Evolutionary conservation across 2,113 vertebrate genomes (phyloP).

Genomic region (Herpetotheres cachinnans): DNA sequence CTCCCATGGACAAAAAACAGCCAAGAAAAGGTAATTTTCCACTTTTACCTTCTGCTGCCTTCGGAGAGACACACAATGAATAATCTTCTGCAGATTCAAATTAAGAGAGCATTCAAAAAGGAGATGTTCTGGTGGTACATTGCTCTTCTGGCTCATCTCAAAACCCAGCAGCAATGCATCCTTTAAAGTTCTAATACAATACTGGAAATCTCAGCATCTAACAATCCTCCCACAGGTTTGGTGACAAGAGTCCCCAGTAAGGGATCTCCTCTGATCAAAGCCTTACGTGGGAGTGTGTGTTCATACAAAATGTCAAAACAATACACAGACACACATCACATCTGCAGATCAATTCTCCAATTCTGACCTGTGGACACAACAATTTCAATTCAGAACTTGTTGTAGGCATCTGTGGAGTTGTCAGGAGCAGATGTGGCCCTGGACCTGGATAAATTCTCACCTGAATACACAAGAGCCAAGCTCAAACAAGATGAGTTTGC

Average conservation of each 20-base stretch:
- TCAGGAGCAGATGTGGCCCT: not conserved
- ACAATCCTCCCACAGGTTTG: not conserved
- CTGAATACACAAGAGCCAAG: not conserved
- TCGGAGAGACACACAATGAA: not conserved
- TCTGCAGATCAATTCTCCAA: fast-evolving
- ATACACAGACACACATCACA: not conserved
- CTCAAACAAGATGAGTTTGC: not conserved
- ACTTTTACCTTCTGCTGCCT: not conserved
- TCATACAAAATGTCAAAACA: not conserved
- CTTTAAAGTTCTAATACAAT: not conserved
- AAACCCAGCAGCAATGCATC: not conserved
- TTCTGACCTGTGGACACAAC: not conserved
- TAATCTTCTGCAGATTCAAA: not conserved
- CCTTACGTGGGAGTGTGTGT: not conserved
- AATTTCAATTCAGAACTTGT: not conserved
- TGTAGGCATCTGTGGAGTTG: not conserved
- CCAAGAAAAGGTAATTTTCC: not conserved
- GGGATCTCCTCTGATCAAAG: not conserved
- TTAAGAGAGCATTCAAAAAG: not conserved
- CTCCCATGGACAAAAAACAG: not conserved
- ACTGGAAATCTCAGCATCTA: not conserved
- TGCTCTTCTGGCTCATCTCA: not conserved
- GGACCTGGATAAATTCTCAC: not conserved
- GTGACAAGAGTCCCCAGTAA: not conserved
- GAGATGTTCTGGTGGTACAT: not conserved